These are phyloP conservation scores for Pyrocoelia pectoralis DNA, from an alignment of 2,888 invertebrate genomes.

Conservation along the genomic window DNA sequence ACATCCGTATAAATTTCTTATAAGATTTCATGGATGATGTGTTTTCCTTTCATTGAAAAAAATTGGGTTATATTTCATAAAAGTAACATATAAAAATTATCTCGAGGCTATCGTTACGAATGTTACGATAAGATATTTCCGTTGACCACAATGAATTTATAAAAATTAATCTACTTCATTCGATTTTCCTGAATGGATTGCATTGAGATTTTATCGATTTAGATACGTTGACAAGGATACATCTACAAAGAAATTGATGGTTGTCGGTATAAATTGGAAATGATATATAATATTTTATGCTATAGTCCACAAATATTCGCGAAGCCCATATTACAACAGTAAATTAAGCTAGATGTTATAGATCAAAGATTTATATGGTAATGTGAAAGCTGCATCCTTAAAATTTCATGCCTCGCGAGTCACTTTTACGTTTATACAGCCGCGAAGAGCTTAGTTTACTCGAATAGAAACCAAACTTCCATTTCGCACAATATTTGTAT, in stretches of 20 bases:
- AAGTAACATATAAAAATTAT: neutral
- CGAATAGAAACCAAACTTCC: constrained; percentile 12
- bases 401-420: constrained; percentile 17
- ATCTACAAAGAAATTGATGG: neutral
- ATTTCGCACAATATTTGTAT: constrained; percentile 12
- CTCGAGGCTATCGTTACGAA: neutral
- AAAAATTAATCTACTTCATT: constrained; percentile 5
- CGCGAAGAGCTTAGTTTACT: constrained; percentile 14
- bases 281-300: neutral
- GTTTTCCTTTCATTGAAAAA: neutral
- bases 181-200: neutral
- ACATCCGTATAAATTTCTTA: neutral
- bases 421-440: constrained; percentile 16
- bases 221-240: neutral
- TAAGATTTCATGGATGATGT: neutral
- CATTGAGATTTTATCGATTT: neutral
- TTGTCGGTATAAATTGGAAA: neutral
- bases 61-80: constrained; percentile 6
- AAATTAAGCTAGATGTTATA: neutral
- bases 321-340: neutral
- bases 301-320: too few relatives aligned
- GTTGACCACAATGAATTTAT: constrained; percentile 6
- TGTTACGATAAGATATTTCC: constrained; percentile 8
- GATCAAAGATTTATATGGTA: constrained; percentile 7
- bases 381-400: constrained; percentile 13